These are phyloP conservation scores for Pica pica DNA, from an alignment of 2,113 vertebrate genomes.

Conservation along the genomic window DNA sequence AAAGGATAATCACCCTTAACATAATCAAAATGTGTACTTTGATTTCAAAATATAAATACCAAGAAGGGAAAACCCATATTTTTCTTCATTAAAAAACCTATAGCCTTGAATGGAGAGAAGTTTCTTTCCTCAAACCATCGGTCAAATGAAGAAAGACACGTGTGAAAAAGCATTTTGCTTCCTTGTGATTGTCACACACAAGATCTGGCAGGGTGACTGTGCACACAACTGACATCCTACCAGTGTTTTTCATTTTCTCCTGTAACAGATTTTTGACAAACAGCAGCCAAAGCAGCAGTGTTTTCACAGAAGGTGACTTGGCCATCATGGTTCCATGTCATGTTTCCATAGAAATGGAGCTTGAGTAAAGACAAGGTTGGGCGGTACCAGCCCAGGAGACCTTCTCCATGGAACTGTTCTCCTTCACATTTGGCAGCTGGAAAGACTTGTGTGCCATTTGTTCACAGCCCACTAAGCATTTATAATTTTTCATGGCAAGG, in stretches of 20 bases:
- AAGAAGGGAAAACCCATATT: background rate
- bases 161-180: background rate
- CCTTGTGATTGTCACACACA: background rate
- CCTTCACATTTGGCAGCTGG: background rate
- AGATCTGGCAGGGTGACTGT: background rate
- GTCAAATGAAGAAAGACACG: background rate
- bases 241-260: constrained; percentile 2
- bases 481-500: background rate
- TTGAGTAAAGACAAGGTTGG: background rate
- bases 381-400: background rate
- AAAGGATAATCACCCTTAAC: background rate
- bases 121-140: background rate
- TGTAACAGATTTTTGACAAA: background rate
- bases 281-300: background rate
- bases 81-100: background rate
- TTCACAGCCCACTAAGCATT: background rate
- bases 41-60: background rate
- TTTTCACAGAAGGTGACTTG: background rate
- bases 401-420: background rate
- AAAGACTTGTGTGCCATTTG: background rate
- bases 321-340: background rate
- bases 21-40: background rate
- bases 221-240: background rate
- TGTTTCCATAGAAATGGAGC: background rate
- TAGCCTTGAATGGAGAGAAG: background rate